These are phyloP conservation scores for Schlechtendalia chinensis DNA, from an alignment of 1,140 invertebrate species.

Conservation along the genomic window DNA sequence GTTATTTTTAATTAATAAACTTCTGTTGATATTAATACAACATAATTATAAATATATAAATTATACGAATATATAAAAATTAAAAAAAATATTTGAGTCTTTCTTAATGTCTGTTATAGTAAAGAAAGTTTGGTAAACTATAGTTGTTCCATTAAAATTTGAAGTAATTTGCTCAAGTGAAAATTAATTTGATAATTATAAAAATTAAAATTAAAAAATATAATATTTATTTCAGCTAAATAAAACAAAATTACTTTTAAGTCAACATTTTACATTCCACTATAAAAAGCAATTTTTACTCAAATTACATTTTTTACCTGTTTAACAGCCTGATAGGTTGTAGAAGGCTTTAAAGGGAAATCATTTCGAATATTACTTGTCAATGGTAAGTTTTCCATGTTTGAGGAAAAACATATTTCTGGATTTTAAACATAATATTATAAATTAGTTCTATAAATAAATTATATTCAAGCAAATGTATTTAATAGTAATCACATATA, in stretches of 20 bases:
- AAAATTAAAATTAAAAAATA: not conserved
- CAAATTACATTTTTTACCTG: not conserved
- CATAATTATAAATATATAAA: not conserved
- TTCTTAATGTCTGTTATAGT: not conserved
- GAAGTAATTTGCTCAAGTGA: not conserved
- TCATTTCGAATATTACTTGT: slow-evolving; percentile 40
- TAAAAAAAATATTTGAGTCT: not conserved
- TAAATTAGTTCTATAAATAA: not conserved
- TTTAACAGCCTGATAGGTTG: slow-evolving; percentile 26
- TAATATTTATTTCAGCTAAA: not conserved
- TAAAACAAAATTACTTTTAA: not conserved
- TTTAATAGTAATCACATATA: not conserved
- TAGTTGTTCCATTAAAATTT: not conserved
- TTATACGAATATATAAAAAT: too few relatives aligned
- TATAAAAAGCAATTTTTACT: slow-evolving; percentile 3
- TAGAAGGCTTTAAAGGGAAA: slow-evolving; percentile 10
- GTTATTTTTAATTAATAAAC: not conserved
- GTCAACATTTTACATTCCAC: not conserved
- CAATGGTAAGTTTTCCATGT: slow-evolving; percentile 46
- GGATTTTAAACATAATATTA: slow-evolving; percentile 24
- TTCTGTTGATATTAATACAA: not conserved
- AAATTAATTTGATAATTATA: not conserved
- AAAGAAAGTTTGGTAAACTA: not conserved
- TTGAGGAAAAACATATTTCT: slow-evolving; percentile 45
- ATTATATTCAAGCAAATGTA: not conserved